Conservation (phyloP, 2,888 invertebrate species). For the Nephrotoma flavescens region DNA sequence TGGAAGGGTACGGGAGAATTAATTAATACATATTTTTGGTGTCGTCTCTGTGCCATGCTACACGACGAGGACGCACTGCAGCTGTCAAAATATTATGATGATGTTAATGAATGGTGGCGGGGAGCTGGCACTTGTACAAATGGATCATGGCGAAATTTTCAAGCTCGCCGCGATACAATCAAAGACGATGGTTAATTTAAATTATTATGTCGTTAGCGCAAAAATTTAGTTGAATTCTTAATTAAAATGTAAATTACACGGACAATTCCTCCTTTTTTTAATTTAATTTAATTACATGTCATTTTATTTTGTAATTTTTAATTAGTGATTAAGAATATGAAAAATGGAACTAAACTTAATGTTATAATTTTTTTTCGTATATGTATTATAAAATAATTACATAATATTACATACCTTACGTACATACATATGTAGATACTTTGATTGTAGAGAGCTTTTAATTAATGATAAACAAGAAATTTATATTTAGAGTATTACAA, state of each 20-base stretch:
- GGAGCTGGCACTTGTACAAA: slow-evolving; percentile 63
- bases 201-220: not conserved
- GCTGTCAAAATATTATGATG: slow-evolving; percentile 32
- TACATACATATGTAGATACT: not conserved
- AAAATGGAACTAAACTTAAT: not conserved
- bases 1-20: slow-evolving; percentile 94
- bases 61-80: slow-evolving; percentile 33
- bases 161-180: slow-evolving; percentile 32
- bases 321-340: not conserved
- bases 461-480: not conserved
- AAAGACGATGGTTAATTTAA: slow-evolving; percentile 24
- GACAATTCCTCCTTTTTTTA: not conserved
- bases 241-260: not conserved
- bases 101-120: slow-evolving; percentile 91
- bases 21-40: slow-evolving; percentile 78
- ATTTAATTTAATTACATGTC: not conserved
- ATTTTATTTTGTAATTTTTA: not conserved
- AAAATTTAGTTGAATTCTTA: not conserved
- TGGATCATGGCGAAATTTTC: slow-evolving; percentile 46
- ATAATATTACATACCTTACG: not conserved
- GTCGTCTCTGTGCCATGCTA: slow-evolving; percentile 43
- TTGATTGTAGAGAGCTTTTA: not conserved
- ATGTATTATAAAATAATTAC: not conserved
- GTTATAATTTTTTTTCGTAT: not conserved
- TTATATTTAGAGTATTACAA: not conserved